phyloP scores from a whole-genome alignment of 2,797 vertebrate species.

The Mareca penelope region DNA sequence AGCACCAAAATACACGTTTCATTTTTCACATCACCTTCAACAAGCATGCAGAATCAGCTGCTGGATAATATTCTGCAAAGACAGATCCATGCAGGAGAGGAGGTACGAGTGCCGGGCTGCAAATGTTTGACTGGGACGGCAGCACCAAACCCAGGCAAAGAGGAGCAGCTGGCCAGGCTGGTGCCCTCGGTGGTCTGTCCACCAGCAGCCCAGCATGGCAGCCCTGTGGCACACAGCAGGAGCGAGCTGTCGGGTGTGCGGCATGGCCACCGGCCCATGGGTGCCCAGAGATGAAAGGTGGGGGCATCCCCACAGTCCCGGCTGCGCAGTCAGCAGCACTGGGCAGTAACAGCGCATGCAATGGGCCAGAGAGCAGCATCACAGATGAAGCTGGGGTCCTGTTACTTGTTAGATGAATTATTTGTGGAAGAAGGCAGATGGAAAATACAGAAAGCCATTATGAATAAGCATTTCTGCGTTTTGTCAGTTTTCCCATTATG shows the following conservation, averaged over 20 bases:
- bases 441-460: not conserved
- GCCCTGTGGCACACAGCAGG: accelerated
- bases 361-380: not conserved
- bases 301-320: accelerated
- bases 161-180: accelerated
- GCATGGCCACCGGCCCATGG: too few relatives aligned
- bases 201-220: not conserved
- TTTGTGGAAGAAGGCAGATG: not conserved
- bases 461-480: not conserved
- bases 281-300: too few relatives aligned
- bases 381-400: not conserved
- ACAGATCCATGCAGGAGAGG: not conserved
- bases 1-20: accelerated
- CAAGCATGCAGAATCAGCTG: not conserved
- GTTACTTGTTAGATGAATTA: not conserved
- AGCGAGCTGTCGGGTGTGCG: accelerated
- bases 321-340: not conserved
- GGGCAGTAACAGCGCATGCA: not conserved
- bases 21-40: not conserved
- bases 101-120: accelerated
- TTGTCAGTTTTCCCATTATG: not conserved
- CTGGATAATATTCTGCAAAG: not conserved
- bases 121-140: accelerated
- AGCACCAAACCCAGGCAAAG: accelerated
- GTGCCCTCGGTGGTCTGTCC: accelerated